Evolutionary conservation across 2,113 vertebrate genomes (phyloP).

Genomic region (Spilogale gracilis): DNA sequence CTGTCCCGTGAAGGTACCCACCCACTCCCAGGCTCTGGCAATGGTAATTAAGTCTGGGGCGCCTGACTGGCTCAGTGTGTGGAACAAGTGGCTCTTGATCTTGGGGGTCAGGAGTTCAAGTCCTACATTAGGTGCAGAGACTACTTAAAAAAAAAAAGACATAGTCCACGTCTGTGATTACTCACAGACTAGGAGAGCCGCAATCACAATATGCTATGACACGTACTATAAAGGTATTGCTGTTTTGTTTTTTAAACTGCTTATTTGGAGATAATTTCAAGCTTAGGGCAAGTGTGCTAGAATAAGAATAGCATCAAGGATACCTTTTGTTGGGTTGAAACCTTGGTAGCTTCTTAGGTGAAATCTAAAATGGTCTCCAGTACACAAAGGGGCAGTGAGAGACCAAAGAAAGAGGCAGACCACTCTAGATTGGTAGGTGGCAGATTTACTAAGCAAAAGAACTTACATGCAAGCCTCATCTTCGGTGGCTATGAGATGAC

Average conservation of each 20-base stretch:
- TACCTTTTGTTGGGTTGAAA: background rate
- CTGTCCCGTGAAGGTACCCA: background rate
- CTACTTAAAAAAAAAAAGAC: background rate
- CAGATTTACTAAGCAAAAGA: background rate
- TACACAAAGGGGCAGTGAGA: background rate
- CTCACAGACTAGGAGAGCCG: background rate
- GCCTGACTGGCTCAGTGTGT: background rate
- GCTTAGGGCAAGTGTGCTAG: background rate
- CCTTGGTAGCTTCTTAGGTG: background rate
- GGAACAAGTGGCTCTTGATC: background rate
- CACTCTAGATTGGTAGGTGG: background rate
- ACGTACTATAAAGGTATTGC: constrained; percentile 9
- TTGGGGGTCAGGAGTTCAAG: background rate
- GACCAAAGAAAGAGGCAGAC: background rate
- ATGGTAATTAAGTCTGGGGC: background rate
- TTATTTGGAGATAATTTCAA: constrained; percentile 50
- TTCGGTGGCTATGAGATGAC: background rate
- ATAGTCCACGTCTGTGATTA: background rate
- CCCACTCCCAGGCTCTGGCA: background rate
- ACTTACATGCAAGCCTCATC: background rate
- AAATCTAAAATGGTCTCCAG: background rate
- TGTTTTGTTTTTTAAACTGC: background rate
- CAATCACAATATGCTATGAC: background rate
- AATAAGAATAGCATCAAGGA: constrained; percentile 25
- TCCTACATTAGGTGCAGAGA: background rate